A percentile compares a stretch with the other conserved stretches of the same genome.
Evolutionary conservation across 2,797 vertebrate species (phyloP).

Genomic region (Myotis vivesi): DNA sequence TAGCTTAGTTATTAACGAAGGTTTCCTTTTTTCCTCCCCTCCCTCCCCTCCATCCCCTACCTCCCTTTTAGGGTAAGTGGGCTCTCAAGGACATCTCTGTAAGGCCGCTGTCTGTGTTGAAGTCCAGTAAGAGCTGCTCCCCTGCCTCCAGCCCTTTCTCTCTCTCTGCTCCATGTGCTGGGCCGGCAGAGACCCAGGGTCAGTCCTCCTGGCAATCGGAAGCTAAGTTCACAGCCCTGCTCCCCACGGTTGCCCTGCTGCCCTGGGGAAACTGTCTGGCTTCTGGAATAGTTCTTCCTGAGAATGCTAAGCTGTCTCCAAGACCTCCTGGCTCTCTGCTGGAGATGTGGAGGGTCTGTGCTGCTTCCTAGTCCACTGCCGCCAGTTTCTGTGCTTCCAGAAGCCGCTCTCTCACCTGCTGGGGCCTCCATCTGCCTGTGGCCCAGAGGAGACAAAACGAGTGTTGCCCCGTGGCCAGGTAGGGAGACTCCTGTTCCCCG

Average conservation of each 20-base stretch:
- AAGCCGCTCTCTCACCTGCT: not conserved
- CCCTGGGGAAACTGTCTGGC: not conserved
- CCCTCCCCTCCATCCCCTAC: too few relatives aligned
- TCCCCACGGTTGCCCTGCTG: not conserved
- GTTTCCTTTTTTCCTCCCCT: not conserved
- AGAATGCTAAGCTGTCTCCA: conserved; percentile 49
- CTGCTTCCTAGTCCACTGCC: not conserved
- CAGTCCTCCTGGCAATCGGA: accelerated
- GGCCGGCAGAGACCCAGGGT: not conserved
- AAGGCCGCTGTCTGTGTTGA: not conserved
- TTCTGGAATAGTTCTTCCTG: conserved; percentile 57
- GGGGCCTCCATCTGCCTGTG: not conserved
- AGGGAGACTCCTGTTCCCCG: conserved; percentile 7
- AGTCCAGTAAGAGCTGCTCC: not conserved
- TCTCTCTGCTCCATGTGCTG: not conserved
- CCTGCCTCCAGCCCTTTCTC: not conserved
- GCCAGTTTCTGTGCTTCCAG: not conserved
- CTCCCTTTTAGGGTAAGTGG: not conserved
- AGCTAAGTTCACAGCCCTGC: not conserved
- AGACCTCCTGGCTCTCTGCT: conserved; percentile 45
- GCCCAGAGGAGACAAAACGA: not conserved
- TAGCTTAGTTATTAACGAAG: not conserved
- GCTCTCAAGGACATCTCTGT: not conserved
- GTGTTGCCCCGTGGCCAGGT: not conserved
- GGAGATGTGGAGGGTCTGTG: not conserved